These are phyloP conservation scores for Penaeus chinensis DNA, from an alignment of 1,140 invertebrate genomes.

Conservation along the genomic window DNA sequence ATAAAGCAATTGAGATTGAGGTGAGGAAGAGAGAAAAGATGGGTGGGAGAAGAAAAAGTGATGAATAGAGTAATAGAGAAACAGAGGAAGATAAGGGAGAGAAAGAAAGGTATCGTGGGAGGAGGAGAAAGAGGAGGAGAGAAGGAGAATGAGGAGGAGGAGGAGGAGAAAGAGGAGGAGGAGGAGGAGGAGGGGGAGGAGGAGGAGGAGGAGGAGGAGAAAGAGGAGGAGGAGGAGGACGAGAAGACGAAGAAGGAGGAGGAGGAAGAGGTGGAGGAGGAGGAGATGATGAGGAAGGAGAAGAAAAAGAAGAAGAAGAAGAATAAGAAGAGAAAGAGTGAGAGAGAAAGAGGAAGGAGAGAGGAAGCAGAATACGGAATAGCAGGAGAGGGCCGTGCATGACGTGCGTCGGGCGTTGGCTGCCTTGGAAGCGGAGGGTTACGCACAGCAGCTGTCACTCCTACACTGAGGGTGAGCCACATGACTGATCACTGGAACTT, in stretches of 20 bases:
- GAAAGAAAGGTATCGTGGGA: slow-evolving; percentile 2
- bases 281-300: background rate
- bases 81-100: slow-evolving; percentile 16
- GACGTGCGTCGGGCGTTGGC: no score
- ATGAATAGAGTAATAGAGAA: background rate
- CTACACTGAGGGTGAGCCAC: no score
- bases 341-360: slow-evolving; percentile 17
- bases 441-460: no score
- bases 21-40: background rate
- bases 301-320: background rate
- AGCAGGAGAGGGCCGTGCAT: background rate
- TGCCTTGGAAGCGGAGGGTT: no score
- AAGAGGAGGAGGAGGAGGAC: background rate
- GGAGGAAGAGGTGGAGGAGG: background rate
- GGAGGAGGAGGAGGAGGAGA: background rate
- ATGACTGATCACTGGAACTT: no score
- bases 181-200: background rate
- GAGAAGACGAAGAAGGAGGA: background rate
- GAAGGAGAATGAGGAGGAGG: background rate
- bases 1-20: background rate
- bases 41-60: background rate
- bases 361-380: background rate
- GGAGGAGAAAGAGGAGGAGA: slow-evolving; percentile 19
- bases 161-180: background rate
- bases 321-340: slow-evolving; percentile 4